phyloP scores from a whole-genome alignment of 2,113 vertebrate species.

The Tor tambroides region DNA sequence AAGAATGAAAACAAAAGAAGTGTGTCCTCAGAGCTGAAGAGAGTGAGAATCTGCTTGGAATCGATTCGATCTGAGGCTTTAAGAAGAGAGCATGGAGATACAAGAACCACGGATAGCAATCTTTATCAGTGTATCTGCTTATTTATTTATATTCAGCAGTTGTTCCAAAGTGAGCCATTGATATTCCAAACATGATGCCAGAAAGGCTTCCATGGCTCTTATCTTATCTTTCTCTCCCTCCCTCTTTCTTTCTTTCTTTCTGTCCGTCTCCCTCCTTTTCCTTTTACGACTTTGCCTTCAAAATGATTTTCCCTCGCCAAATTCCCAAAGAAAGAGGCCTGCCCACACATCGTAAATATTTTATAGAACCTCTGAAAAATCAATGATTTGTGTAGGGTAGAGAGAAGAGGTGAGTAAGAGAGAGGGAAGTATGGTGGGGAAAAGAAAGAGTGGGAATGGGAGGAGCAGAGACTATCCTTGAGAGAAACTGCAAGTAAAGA shows the following conservation, averaged over 20 bases:
- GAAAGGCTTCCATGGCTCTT: constrained; percentile 65
- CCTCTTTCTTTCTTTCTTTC: background rate
- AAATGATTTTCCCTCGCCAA: constrained; percentile 66
- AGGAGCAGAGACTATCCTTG: constrained; percentile 14
- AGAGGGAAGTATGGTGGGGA: constrained; percentile 44
- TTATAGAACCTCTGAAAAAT: constrained; percentile 74
- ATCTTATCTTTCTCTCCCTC: constrained; percentile 57
- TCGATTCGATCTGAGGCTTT: constrained; percentile 56
- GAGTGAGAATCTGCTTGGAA: constrained; percentile 48
- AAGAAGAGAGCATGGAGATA: constrained; percentile 47
- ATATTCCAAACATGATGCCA: constrained; percentile 65
- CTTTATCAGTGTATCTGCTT: constrained; percentile 64
- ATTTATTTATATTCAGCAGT: constrained; percentile 70
- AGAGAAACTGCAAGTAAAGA: constrained; percentile 36
- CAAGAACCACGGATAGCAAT: constrained; percentile 59
- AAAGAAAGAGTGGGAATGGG: constrained; percentile 50
- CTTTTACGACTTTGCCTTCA: constrained; percentile 68
- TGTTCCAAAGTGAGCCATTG: constrained; percentile 69
- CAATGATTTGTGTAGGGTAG: constrained; percentile 70
- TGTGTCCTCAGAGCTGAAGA: constrained; percentile 49
- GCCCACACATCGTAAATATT: constrained; percentile 78
- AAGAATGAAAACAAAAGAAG: constrained; percentile 39
- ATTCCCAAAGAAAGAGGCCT: constrained; percentile 72
- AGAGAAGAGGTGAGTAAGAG: constrained; percentile 47
- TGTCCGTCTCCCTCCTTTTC: constrained; percentile 8